Base-by-base conservation (phyloP, 2,888 invertebrate genomes). In the Agrochola lota region DNA sequence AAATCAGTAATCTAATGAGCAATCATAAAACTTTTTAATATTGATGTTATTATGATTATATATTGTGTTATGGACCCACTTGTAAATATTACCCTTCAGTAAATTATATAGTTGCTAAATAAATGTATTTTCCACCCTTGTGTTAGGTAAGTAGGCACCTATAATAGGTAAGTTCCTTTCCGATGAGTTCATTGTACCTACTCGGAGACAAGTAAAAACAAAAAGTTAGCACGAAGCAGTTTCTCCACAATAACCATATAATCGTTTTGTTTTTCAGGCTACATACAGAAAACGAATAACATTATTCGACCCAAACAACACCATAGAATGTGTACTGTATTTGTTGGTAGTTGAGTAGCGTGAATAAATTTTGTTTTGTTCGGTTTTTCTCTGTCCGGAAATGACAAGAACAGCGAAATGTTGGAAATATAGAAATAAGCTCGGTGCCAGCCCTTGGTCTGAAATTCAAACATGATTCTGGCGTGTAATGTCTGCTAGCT, bases 231-330 rank as follows among this genome's bases (percentile, higher is more conserved):
- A 59, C 82, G 43, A 74, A 73, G 68, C 77, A 77, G 62, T 85
- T 81, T 82, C 69, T 67, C 52, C 62, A 72, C 69, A 77, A 74
- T 85, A 72, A 85, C 81, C 68, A 74, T 71, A 60, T 78, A 85
- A 84, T 85, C 70, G 78, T 82, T 85, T 84, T 85, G 85, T 85
- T 85, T 84, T 74, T 85, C 85, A 73, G 74, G 46, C 69, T 57
- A 70, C 49, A 63, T 67, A 43, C 63, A 62, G 46, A 63, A 71
- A 66, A 40, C 82, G 68, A 73, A 82, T 85, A 82, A 85, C 66
- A 84, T 78, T 85, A 71, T 64, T 77, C 83, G 63, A 52, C 73
- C 83, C 49, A 67, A 85, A 85, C 77, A 77, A 63, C 52, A 66
- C 59, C 70, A 85, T 49, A 72, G 71, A 74, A 70, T 85, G 70